Conservation (phyloP, 2,797 vertebrate species). For the Lepilemur septentrionalis region DNA sequence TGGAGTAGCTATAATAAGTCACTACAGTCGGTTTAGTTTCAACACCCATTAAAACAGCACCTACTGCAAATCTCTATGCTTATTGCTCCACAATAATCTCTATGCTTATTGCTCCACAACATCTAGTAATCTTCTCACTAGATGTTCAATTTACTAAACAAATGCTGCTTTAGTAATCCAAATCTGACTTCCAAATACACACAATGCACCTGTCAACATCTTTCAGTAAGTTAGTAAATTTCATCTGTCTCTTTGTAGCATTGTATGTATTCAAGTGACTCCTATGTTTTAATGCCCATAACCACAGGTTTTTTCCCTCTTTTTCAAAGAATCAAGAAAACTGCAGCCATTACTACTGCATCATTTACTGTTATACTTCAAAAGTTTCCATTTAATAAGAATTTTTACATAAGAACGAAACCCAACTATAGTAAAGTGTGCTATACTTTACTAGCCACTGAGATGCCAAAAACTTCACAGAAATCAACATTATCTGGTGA, state of each 20-base stretch:
- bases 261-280: conserved; percentile 84
- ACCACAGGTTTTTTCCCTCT: conserved; percentile 25
- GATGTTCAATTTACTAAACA: conserved; percentile 86
- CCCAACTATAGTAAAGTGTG: neutral
- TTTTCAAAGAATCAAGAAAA: conserved; percentile 79
- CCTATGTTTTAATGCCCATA: conserved; percentile 69
- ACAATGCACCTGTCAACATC: conserved; percentile 87
- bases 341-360: conserved; percentile 76
- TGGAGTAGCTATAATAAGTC: neutral
- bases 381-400: conserved; percentile 29
- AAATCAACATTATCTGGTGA: conserved; percentile 20
- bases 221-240: conserved; percentile 83
- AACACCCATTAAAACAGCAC: conserved; percentile 19
- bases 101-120: conserved; percentile 15
- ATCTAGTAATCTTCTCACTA: conserved; percentile 64
- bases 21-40: neutral
- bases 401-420: conserved; percentile 27
- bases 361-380: conserved; percentile 41
- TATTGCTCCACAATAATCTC: conserved; percentile 45
- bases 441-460: neutral
- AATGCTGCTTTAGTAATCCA: conserved; percentile 87
- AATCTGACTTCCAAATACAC: conserved; percentile 84
- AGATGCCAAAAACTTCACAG: neutral
- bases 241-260: conserved; percentile 80
- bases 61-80: conserved; percentile 19